These are phyloP conservation scores for Pipra filicauda DNA, from an alignment of 2,113 vertebrate genomes.

Conservation along the genomic window DNA sequence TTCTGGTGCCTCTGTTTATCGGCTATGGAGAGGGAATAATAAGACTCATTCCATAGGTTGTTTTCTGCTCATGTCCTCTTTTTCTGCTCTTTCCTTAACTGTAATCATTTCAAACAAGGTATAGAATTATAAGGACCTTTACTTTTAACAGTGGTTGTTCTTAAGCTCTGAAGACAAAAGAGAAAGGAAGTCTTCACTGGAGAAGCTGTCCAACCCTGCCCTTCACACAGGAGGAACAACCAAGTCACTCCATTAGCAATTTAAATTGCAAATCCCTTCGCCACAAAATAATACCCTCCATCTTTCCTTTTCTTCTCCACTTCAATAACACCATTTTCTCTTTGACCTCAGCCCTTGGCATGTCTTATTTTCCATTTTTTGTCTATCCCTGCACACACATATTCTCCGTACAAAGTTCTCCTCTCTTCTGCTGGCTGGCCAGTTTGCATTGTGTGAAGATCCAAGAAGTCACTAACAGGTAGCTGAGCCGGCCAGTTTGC, in stretches of 20 bases:
- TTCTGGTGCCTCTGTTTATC: neutral
- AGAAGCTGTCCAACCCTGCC: neutral
- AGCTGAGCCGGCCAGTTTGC: neutral
- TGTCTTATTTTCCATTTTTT: neutral
- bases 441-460: neutral
- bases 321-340: neutral
- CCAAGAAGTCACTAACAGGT: constrained; percentile 29
- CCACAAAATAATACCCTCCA: neutral
- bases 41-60: neutral
- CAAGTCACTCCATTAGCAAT: neutral
- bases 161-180: neutral
- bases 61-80: neutral
- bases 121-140: neutral
- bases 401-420: neutral
- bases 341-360: neutral
- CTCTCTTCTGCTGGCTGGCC: neutral
- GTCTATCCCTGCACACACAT: neutral
- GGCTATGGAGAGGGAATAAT: neutral
- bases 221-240: neutral
- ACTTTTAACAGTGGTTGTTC: neutral
- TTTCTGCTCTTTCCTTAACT: neutral
- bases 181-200: neutral
- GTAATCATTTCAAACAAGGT: neutral
- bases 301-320: neutral
- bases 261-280: neutral